phyloP scores from a whole-genome alignment of 2,888 invertebrate species.

The Apantesis nais region DNA sequence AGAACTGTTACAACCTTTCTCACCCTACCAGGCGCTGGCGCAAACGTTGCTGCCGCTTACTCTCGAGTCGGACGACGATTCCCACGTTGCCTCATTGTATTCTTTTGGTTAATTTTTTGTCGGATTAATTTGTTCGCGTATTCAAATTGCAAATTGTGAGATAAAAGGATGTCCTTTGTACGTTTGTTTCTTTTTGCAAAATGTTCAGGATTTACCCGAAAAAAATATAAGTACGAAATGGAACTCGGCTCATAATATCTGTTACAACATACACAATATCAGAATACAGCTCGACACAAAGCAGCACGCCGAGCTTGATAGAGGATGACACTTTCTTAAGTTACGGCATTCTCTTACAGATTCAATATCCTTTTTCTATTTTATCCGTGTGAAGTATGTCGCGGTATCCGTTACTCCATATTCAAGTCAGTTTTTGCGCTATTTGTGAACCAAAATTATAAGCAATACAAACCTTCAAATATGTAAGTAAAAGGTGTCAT shows the following conservation, averaged over 20 bases:
- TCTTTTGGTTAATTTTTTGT: conserved; percentile 77
- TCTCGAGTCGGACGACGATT: too few relatives aligned
- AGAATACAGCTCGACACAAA: conserved; percentile 41
- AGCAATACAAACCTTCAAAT: conserved; percentile 20
- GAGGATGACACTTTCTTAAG: conserved; percentile 66
- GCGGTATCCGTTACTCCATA: conserved; percentile 52
- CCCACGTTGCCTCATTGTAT: conserved; percentile 66
- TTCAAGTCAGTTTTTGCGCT: conserved; percentile 54
- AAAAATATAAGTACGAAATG: conserved; percentile 33
- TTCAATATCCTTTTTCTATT: conserved; percentile 79
- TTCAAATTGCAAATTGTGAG: conserved; percentile 82
- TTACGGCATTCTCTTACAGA: conserved; percentile 66
- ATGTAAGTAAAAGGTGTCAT: background rate
- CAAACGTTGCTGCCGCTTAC: too few relatives aligned
- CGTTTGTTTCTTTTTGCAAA: conserved; percentile 51
- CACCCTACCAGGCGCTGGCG: too few relatives aligned
- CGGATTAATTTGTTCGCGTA: conserved; percentile 83
- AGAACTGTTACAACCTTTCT: too few relatives aligned
- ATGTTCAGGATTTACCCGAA: conserved; percentile 37
- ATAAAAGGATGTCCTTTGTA: conserved; percentile 76
- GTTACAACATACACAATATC: conserved; percentile 49
- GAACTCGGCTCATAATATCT: conserved; percentile 37
- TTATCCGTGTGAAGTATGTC: conserved; percentile 64
- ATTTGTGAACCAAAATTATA: conserved; percentile 41
- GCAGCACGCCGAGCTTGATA: conserved; percentile 66